Evolutionary conservation across 2,888 invertebrate genomes (phyloP).

Genomic region (Tryphoninae sp.): DNA sequence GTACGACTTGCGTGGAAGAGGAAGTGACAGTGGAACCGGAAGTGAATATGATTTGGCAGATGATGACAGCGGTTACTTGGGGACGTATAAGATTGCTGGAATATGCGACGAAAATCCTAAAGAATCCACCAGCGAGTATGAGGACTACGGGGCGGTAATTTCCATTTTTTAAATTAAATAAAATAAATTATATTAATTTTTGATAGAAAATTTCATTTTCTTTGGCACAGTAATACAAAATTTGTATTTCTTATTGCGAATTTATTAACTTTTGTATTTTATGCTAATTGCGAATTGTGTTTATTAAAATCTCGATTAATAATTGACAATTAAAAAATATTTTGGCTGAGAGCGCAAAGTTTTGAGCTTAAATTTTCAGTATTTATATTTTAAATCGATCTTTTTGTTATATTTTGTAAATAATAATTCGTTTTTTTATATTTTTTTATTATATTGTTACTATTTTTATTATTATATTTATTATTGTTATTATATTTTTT

Average conservation of each 20-base stretch:
- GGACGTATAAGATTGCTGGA: not conserved
- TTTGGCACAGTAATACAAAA: not conserved
- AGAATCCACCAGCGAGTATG: not conserved
- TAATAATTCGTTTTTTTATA: too few species aligned
- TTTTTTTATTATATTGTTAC: too few species aligned
- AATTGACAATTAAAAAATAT: not conserved
- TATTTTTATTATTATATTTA: too few species aligned
- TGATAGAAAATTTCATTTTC: not conserved
- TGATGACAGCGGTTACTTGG: not conserved
- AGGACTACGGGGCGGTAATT: slow-evolving; percentile 6
- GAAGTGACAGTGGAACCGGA: not conserved
- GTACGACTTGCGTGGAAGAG: not conserved
- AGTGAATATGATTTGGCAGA: not conserved
- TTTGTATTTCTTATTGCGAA: not conserved
- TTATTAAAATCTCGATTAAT: not conserved
- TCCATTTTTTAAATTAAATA: not conserved
- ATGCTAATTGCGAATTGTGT: not conserved
- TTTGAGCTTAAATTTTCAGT: not conserved
- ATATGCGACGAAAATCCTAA: not conserved
- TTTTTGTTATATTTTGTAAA: too few species aligned
- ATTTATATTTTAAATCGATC: not conserved
- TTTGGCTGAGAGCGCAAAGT: not conserved
- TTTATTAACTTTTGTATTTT: too few species aligned
- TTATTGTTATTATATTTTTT: not conserved
- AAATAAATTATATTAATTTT: not conserved